A percentile compares a stretch with the other conserved stretches of the same genome.
Conservation (phyloP, 2,888 invertebrate species). For the Seira sanloemensis region DNA sequence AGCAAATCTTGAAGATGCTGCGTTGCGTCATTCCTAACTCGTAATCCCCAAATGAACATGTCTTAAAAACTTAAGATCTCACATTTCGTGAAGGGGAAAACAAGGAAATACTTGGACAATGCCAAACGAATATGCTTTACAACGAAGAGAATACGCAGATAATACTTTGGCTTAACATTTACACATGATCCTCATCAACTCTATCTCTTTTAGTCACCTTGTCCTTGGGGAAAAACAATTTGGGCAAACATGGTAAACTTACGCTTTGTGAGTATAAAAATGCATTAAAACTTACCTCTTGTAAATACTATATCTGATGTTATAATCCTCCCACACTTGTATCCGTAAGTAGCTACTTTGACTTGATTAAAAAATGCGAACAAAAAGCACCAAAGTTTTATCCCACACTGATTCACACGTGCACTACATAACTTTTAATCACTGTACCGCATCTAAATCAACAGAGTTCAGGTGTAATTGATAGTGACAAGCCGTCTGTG, state of each 20-base stretch:
- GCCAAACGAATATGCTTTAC: background rate
- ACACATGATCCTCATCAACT: background rate
- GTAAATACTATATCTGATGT: background rate
- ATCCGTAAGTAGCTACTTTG: too few relatives aligned
- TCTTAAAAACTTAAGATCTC: background rate
- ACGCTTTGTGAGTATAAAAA: background rate
- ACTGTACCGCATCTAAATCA: background rate
- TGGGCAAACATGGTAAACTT: background rate
- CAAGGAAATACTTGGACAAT: background rate
- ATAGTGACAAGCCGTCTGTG: background rate
- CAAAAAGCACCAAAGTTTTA: background rate
- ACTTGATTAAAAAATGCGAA: background rate
- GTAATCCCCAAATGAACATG: background rate
- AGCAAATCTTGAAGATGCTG: background rate
- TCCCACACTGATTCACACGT: background rate
- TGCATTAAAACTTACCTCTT: background rate
- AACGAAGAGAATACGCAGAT: background rate
- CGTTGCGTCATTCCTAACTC: background rate
- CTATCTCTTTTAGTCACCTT: slow-evolving; percentile 29
- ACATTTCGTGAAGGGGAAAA: slow-evolving; percentile 8
- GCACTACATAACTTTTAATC: background rate
- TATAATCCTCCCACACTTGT: too few relatives aligned
- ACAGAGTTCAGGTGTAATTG: background rate
- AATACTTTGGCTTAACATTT: background rate
- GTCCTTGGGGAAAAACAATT: slow-evolving; percentile 35